Conservation (phyloP, 2,797 vertebrate genomes). For the Perodicticus potto region DNA sequence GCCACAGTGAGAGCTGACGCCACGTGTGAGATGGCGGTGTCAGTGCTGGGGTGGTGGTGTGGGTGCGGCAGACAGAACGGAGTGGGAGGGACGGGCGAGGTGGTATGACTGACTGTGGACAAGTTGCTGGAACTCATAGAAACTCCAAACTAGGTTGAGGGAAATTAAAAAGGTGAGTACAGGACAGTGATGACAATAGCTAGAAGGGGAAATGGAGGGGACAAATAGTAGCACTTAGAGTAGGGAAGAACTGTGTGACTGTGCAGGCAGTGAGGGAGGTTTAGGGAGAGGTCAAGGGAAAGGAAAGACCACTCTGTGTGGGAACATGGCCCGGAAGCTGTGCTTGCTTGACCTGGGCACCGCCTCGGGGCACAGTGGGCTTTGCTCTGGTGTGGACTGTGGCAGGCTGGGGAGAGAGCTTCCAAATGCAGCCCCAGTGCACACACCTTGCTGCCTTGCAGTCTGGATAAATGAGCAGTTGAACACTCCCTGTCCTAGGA, state of each 20-base stretch:
- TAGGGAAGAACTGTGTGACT: too few species aligned
- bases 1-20: not conserved
- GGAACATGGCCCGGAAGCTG: fast-evolving
- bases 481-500: too few species aligned
- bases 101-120: not conserved
- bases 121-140: not conserved
- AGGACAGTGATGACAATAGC: fast-evolving
- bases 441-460: fast-evolving
- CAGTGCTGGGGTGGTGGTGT: fast-evolving
- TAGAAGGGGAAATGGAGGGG: not conserved
- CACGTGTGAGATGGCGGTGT: fast-evolving
- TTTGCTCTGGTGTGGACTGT: fast-evolving
- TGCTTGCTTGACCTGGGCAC: fast-evolving
- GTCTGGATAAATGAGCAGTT: not conserved
- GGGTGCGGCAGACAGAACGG: fast-evolving
- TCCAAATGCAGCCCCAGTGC: fast-evolving
- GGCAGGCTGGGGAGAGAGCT: fast-evolving
- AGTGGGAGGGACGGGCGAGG: not conserved
- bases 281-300: not conserved
- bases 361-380: fast-evolving
- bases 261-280: not conserved
- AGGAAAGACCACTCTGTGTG: not conserved
- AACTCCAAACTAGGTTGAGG: not conserved
- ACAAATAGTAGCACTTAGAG: fast-evolving
- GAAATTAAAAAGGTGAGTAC: not conserved